Conservation (phyloP, 2,888 invertebrate genomes). For the Eutolmus rufibarbis region DNA sequence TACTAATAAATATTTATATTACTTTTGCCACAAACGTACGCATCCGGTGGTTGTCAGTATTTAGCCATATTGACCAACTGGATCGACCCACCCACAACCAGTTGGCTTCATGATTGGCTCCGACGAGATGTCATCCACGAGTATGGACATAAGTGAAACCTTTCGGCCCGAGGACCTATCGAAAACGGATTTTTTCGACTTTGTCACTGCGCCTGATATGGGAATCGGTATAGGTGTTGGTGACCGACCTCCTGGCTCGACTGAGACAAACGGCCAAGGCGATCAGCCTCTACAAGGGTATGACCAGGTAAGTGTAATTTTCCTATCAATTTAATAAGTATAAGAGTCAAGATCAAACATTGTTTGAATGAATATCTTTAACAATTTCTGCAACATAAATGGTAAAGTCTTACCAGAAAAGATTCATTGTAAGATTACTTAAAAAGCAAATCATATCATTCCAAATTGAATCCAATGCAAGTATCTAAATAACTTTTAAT, state of each 20-base stretch:
- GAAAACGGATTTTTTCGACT: slow-evolving; percentile 89
- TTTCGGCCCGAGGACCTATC: slow-evolving; percentile 81
- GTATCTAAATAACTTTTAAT: background rate
- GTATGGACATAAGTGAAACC: slow-evolving; percentile 85
- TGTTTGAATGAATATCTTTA: no score
- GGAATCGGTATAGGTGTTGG: slow-evolving; percentile 60
- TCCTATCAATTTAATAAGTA: no score
- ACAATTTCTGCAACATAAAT: no score
- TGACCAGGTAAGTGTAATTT: slow-evolving; percentile 57
- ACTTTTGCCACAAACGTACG: slow-evolving; percentile 31
- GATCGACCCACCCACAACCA: background rate
- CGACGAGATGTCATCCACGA: slow-evolving; percentile 62
- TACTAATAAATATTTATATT: slow-evolving; percentile 35
- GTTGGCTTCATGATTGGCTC: slow-evolving; percentile 57
- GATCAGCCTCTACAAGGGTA: slow-evolving; percentile 62
- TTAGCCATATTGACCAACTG: slow-evolving; percentile 8
- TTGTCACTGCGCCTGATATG: slow-evolving; percentile 82
- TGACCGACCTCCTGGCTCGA: slow-evolving; percentile 53
- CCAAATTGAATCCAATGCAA: background rate
- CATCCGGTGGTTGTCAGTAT: slow-evolving; percentile 46
- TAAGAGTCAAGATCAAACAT: no score
- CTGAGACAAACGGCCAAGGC: slow-evolving; percentile 51
- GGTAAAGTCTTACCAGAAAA: no score
- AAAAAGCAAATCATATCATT: no score
- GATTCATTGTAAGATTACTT: background rate